These are phyloP conservation scores for Spodoptera exigua DNA, from an alignment of 2,888 invertebrate species.

Conservation along the genomic window DNA sequence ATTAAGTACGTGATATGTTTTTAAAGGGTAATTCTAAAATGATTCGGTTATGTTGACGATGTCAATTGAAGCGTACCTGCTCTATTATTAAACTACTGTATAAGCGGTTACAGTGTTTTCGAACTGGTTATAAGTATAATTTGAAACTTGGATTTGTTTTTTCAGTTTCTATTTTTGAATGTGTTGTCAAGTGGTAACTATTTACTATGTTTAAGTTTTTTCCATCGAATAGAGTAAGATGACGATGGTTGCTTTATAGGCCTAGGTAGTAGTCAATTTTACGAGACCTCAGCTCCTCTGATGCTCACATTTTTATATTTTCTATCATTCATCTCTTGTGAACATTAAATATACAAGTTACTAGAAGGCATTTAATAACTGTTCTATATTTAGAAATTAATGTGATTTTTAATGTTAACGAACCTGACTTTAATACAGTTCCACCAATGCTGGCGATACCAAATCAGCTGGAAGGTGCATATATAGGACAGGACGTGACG, in stretches of 20 bases:
- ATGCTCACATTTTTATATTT: too few relatives aligned
- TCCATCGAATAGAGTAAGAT: too few relatives aligned
- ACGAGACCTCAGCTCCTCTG: too few relatives aligned
- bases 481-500: constrained; percentile 96
- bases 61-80: constrained; percentile 1
- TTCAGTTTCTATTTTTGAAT: too few relatives aligned
- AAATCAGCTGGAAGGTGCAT: constrained; percentile 97
- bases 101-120: constrained; percentile 4
- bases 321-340: too few relatives aligned
- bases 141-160: constrained; percentile 4
- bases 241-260: too few relatives aligned
- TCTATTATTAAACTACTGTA: constrained; percentile 13
- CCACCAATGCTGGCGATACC: constrained; percentile 98
- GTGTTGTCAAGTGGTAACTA: too few relatives aligned
- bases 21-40: constrained; percentile 6
- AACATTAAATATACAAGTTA: too few relatives aligned
- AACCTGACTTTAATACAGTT: constrained; percentile 88
- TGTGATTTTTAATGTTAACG: background rate
- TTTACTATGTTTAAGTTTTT: too few relatives aligned
- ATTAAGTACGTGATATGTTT: constrained; percentile 17
- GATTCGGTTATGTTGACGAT: constrained; percentile 3
- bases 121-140: constrained; percentile 1
- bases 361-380: too few relatives aligned
- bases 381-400: too few relatives aligned
- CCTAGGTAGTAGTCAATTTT: too few relatives aligned